phyloP scores from a whole-genome alignment of 2,888 invertebrate genomes.

The Mantis religiosa region DNA sequence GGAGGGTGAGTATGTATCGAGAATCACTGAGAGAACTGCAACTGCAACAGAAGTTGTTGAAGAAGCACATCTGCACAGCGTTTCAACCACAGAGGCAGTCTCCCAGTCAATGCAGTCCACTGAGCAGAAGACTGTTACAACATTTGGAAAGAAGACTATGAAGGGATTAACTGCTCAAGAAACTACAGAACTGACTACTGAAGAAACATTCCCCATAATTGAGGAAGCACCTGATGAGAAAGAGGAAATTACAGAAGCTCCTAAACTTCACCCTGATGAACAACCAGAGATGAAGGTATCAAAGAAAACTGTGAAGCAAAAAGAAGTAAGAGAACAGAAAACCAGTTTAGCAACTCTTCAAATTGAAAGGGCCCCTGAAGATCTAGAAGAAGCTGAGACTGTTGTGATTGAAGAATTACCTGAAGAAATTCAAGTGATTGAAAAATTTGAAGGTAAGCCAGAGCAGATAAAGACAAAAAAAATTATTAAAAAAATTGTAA shows the following conservation, averaged over 20 bases:
- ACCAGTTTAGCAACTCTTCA: neutral
- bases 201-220: constrained; percentile 38
- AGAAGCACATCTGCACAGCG: constrained; percentile 18
- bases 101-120: constrained; percentile 31
- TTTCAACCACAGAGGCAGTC: constrained; percentile 33
- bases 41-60: constrained; percentile 20
- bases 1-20: constrained; percentile 30
- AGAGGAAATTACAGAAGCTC: neutral
- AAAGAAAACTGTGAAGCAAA: neutral
- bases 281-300: constrained; percentile 15
- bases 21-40: neutral
- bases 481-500: constrained; percentile 16
- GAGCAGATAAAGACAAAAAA: constrained; percentile 16
- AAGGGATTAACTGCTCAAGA: constrained; percentile 32
- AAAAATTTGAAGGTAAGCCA: constrained; percentile 41
- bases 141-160: constrained; percentile 35
- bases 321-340: neutral
- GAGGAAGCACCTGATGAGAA: constrained; percentile 44
- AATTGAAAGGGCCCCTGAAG: neutral
- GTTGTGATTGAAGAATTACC: constrained; percentile 20
- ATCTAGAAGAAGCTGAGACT: constrained; percentile 12
- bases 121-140: neutral
- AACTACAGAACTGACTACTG: constrained; percentile 40
- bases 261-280: constrained; percentile 32
- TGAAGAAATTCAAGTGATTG: constrained; percentile 31